These are phyloP conservation scores for Drosophila fungiperda DNA, from an alignment of 2,888 invertebrate species.

Conservation along the genomic window DNA sequence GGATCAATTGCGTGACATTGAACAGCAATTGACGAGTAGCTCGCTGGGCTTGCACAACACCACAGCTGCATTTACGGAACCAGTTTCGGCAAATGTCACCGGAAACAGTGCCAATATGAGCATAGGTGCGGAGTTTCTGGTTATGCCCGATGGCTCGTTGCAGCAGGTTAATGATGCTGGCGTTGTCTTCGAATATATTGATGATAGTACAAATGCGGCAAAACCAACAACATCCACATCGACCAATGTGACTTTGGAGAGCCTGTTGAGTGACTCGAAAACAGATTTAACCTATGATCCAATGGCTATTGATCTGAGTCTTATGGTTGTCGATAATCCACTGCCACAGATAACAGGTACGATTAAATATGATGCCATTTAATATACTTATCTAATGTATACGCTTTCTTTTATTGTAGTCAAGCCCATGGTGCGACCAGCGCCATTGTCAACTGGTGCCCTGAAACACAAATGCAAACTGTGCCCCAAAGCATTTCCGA, in stretches of 20 bases:
- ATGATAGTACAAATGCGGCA: conserved; percentile 52
- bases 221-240: conserved; percentile 3
- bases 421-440: conserved; percentile 38
- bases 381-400: neutral
- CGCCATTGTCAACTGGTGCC: conserved; percentile 16
- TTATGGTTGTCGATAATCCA: conserved; percentile 66
- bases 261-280: conserved; percentile 44
- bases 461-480: conserved; percentile 63
- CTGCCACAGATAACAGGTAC: conserved; percentile 49
- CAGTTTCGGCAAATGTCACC: conserved; percentile 5
- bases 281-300: conserved; percentile 12
- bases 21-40: conserved; percentile 49
- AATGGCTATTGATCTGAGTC: conserved; percentile 74
- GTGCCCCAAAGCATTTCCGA: conserved; percentile 63
- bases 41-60: neutral
- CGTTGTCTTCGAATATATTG: conserved; percentile 81
- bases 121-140: conserved; percentile 78
- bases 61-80: neutral
- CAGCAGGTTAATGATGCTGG: conserved; percentile 75
- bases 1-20: conserved; percentile 57
- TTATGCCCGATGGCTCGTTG: conserved; percentile 78
- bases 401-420: conserved; percentile 21
- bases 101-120: conserved; percentile 52
- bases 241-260: conserved; percentile 49
- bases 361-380: no score